A percentile compares a stretch with the other conserved stretches of the same genome.
phyloP scores from a whole-genome alignment of 2,797 vertebrate species.

The Cuniculus paca region DNA sequence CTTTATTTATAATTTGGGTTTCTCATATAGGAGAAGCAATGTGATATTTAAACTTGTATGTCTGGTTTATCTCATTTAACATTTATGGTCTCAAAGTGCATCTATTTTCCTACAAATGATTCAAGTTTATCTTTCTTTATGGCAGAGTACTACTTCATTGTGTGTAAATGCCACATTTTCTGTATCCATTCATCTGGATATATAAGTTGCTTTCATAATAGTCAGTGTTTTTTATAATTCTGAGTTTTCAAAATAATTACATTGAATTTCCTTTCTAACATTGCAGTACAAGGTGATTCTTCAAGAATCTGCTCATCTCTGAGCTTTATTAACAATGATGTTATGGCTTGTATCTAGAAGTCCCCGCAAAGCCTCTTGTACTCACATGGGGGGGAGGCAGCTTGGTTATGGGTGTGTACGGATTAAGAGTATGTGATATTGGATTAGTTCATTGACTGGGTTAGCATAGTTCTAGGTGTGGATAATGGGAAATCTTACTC shows the following conservation, averaged over 20 bases:
- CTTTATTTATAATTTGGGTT: background rate
- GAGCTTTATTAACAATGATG: background rate
- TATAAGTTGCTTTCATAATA: background rate
- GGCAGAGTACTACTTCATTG: background rate
- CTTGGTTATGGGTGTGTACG: background rate
- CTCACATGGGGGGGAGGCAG: background rate
- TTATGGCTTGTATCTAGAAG: background rate
- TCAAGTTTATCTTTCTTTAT: background rate
- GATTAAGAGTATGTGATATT: background rate
- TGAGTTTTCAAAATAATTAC: background rate
- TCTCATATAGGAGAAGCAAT: background rate
- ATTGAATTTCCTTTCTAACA: background rate
- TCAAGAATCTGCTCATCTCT: background rate
- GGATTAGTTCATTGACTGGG: background rate
- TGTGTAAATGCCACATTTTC: background rate
- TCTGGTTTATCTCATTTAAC: background rate
- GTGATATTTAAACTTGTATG: background rate
- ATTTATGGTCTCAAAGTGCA: background rate
- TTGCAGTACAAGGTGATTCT: background rate
- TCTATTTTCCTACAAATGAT: background rate
- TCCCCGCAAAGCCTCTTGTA: background rate
- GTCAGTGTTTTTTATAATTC: background rate
- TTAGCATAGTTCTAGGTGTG: background rate
- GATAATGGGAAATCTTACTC: background rate
- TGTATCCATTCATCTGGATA: background rate